Evolutionary conservation across 2,113 vertebrate genomes (phyloP).

Genomic region (Phyllopteryx taeniolatus): DNA sequence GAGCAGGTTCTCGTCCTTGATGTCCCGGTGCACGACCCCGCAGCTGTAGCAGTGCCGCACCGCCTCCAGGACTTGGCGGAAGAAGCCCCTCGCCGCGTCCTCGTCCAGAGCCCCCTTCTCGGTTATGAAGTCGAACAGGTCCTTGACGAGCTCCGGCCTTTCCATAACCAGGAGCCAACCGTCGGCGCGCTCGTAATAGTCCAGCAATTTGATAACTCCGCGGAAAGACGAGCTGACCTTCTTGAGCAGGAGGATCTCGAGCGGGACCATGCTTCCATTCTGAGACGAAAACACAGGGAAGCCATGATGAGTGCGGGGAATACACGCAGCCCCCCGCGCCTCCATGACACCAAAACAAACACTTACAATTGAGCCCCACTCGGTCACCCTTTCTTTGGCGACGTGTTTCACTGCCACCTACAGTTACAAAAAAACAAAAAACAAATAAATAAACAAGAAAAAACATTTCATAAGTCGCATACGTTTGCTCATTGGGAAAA

Average conservation of each 20-base stretch:
- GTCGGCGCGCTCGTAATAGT: constrained; percentile 95
- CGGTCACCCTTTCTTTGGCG: constrained; percentile 88
- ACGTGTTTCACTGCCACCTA: constrained; percentile 95
- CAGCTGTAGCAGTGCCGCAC: constrained; percentile 95
- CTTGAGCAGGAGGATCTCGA: constrained; percentile 92
- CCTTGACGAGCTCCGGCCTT: constrained; percentile 90
- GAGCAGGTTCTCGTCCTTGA: constrained; percentile 97
- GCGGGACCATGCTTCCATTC: constrained; percentile 86
- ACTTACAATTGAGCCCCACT: constrained; percentile 92
- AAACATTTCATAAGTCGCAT: not conserved
- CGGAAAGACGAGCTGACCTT: constrained; percentile 91
- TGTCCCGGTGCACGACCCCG: constrained; percentile 92
- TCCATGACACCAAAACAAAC: constrained; percentile 60
- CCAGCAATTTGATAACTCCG: constrained; percentile 91
- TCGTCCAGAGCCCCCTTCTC: constrained; percentile 95
- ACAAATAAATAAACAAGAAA: not conserved
- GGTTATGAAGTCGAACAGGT: constrained; percentile 97
- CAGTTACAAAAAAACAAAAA: not conserved
- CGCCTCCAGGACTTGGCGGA: constrained; percentile 92
- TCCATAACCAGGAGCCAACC: constrained; percentile 94
- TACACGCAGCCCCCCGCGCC: not conserved
- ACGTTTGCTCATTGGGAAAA: not conserved
- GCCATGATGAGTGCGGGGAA: not conserved
- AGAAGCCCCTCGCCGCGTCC: constrained; percentile 87
- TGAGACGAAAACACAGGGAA: constrained; percentile 27